These are phyloP conservation scores for Villa cingulata DNA, from an alignment of 2,888 invertebrate genomes.

Conservation along the genomic window DNA sequence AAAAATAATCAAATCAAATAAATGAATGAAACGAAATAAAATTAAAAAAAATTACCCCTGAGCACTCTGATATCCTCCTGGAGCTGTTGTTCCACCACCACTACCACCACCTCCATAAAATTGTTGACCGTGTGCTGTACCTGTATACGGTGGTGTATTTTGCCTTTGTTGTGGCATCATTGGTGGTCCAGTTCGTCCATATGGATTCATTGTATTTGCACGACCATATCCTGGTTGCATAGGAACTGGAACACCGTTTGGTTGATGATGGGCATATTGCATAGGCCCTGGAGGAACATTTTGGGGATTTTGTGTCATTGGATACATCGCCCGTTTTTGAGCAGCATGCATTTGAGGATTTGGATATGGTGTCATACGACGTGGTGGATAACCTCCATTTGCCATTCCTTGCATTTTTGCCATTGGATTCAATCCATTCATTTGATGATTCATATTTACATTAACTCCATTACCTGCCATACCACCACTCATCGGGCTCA, in stretches of 20 bases:
- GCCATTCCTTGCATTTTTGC: slow-evolving; percentile 43
- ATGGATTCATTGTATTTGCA: slow-evolving; percentile 25
- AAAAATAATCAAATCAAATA: background rate
- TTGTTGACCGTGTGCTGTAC: slow-evolving; percentile 43
- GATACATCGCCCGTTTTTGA: slow-evolving; percentile 46
- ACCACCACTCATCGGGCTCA: slow-evolving; percentile 20
- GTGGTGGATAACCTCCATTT: slow-evolving; percentile 48
- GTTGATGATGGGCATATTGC: slow-evolving; percentile 33
- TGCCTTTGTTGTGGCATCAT: slow-evolving; percentile 43
- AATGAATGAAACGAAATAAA: no score
- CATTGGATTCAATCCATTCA: slow-evolving; percentile 54
- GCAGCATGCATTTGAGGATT: slow-evolving; percentile 74
- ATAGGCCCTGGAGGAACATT: slow-evolving; percentile 37
- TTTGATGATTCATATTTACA: slow-evolving; percentile 47
- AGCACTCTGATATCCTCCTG: slow-evolving; percentile 34
- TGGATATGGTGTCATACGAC: slow-evolving; percentile 76
- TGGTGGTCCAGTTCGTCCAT: slow-evolving; percentile 20
- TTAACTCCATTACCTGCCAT: slow-evolving; percentile 9
- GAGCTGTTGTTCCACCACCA: slow-evolving; percentile 24
- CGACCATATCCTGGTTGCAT: slow-evolving; percentile 39
- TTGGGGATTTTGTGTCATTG: slow-evolving; percentile 44
- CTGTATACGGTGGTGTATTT: slow-evolving; percentile 52
- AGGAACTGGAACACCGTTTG: slow-evolving; percentile 33
- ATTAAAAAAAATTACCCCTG: slow-evolving; percentile 36
- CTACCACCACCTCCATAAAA: slow-evolving; percentile 38